Conservation (phyloP, 1,140 invertebrate genomes). For the Bombyx mandarina region DNA sequence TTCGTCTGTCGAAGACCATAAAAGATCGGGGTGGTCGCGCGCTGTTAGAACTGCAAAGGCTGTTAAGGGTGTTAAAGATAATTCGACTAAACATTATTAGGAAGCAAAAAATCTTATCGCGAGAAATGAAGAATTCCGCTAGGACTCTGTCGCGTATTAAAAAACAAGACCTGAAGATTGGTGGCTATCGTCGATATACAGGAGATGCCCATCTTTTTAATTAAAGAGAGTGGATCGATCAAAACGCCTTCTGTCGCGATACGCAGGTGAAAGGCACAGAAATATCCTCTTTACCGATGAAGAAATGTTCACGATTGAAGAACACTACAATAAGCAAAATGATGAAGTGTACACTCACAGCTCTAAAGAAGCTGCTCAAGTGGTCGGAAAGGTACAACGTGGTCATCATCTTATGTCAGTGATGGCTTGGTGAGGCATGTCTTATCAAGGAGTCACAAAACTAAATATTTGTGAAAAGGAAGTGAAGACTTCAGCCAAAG, state of each 20-base stretch:
- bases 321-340: constrained; percentile 7
- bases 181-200: constrained; percentile 9
- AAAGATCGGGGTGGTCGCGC: constrained; percentile 5
- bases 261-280: not conserved
- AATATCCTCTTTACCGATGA: constrained; percentile 9
- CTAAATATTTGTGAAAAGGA: constrained; percentile 5
- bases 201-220: not conserved
- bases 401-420: too few species aligned
- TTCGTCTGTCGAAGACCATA: constrained; percentile 6
- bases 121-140: too few species aligned
- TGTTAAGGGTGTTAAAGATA: constrained; percentile 2
- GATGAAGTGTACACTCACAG: not conserved
- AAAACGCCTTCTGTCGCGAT: too few species aligned
- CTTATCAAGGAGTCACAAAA: not conserved
- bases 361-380: too few species aligned
- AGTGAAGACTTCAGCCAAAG: constrained; percentile 5
- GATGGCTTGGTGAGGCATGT: too few species aligned
- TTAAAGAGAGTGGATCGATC: too few species aligned
- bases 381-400: too few species aligned
- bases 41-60: constrained; percentile 4
- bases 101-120: constrained; percentile 8
- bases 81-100: constrained; percentile 7
- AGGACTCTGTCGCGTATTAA: not conserved
- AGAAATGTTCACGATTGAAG: not conserved
- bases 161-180: constrained; percentile 9